Conservation (phyloP, 2,888 invertebrate species). For the Epiblema foenella region DNA sequence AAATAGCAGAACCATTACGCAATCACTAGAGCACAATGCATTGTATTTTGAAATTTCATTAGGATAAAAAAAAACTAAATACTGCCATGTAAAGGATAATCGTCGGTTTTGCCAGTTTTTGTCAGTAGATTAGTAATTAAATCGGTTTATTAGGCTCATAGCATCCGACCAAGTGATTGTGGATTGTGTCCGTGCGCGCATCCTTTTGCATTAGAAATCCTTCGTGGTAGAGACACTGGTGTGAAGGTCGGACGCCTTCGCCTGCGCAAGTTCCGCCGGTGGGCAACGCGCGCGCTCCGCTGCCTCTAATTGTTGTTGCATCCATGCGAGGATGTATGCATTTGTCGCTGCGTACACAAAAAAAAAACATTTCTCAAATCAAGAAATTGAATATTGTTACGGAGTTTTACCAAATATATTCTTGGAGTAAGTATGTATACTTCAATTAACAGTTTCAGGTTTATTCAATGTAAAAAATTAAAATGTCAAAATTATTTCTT, state of each 20-base stretch:
- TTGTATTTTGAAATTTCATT: not conserved
- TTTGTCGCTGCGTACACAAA: slow-evolving; percentile 42
- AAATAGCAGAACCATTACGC: not conserved
- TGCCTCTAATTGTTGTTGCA: slow-evolving; percentile 69
- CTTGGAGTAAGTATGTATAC: too few relatives aligned
- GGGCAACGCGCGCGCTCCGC: slow-evolving; percentile 68
- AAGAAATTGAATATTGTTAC: too few relatives aligned
- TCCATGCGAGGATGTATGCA: slow-evolving; percentile 44
- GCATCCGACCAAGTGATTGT: not conserved
- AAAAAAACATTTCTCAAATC: too few relatives aligned
- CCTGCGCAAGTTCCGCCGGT: slow-evolving; percentile 78
- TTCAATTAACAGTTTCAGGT: too few relatives aligned
- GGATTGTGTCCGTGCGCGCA: slow-evolving; percentile 3
- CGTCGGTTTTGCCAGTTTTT: not conserved
- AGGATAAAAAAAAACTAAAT: not conserved
- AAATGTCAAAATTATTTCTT: too few relatives aligned
- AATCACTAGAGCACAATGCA: not conserved
- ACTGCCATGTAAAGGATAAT: not conserved
- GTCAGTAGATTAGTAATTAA: not conserved
- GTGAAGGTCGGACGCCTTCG: slow-evolving; percentile 70
- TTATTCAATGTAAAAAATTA: too few relatives aligned
- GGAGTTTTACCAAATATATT: too few relatives aligned
- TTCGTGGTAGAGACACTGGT: slow-evolving; percentile 54
- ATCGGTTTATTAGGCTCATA: not conserved
- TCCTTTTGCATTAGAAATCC: slow-evolving; percentile 54